Base-by-base conservation (phyloP, 2,113 vertebrate genomes). In the Columbina picui region DNA sequence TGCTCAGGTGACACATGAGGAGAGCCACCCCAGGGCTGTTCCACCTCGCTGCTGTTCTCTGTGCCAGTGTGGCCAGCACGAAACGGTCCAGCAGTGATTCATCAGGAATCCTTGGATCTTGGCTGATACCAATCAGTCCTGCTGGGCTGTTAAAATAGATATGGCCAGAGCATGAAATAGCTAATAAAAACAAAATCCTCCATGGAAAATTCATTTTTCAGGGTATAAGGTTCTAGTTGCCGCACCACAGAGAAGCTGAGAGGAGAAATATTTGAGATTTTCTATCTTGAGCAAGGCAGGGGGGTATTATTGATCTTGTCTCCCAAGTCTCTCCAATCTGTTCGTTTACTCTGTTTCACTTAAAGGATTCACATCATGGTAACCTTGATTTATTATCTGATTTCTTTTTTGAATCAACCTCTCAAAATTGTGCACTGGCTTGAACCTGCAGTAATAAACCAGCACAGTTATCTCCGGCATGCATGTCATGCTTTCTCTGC, bases 101-200 rank as follows among this genome's bases (percentile, higher is more conserved):
- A 93, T 97, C 93, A 94, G 63, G 90, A 96, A 85, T 90, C 93
- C 93, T 96, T 96, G 94, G 90, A 93, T 95, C 84, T 92, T 94
- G 92, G 89, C 89, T 94, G 96, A 97, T 97, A 95, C 71, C 90
- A 91, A 93, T 96, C 95, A 92, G 2, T 93, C 97, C 94, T 96
- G 95, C 93, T 97, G 96, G 90, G 95, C 95, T 97, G 95, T 93
- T 90, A 95, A 96, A 96, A 96, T 87, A 97, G 94, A 95, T 96
- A 95, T 63, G 84, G 96, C 92, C 87, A 94, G 82, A 97, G 86
- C 78, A 96, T 97, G 96, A 96, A 96, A 97, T 83, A 97, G 82
- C 86, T 96, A 96, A 97, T 96, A 97, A 97, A 97, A 93, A 12
- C 86, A 87, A 94, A 94, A 95, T 95, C 93, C 94, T 95, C 94